These are phyloP conservation scores for Nemurella pictetii DNA, from an alignment of 2,888 invertebrate species.

Conservation along the genomic window DNA sequence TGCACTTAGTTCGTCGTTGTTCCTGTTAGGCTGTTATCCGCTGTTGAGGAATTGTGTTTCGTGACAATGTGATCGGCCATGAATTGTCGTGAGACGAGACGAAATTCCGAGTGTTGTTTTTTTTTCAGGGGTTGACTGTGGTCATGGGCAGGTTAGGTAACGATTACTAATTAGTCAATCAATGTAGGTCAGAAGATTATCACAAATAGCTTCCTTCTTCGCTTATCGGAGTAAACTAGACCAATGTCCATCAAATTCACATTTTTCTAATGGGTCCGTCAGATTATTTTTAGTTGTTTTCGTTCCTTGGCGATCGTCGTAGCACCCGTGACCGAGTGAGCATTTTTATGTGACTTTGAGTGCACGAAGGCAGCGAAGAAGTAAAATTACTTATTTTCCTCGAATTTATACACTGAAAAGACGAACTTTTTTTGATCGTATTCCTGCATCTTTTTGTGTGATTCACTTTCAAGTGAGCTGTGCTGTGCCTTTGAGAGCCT, in stretches of 20 bases:
- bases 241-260: background rate
- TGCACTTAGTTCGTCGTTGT: background rate
- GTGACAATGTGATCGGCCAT: background rate
- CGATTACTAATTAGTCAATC: constrained; percentile 5
- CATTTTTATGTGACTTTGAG: background rate
- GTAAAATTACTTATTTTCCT: background rate
- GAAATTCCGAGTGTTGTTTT: background rate
- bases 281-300: background rate
- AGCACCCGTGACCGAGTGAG: too few relatives aligned
- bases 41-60: background rate
- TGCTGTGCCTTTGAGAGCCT: too few relatives aligned
- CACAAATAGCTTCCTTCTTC: background rate
- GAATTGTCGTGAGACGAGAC: background rate
- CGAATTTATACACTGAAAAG: background rate
- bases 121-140: background rate
- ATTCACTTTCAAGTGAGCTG: too few relatives aligned
- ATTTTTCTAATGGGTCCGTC: background rate
- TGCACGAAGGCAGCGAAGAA: background rate
- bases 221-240: background rate
- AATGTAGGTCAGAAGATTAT: constrained; percentile 3
- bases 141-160: constrained; percentile 5
- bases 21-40: background rate
- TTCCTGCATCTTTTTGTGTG: too few relatives aligned
- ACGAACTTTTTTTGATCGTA: background rate
- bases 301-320: background rate